Conservation (phyloP, 2,888 invertebrate genomes). For the Cacoxenus indagator region DNA sequence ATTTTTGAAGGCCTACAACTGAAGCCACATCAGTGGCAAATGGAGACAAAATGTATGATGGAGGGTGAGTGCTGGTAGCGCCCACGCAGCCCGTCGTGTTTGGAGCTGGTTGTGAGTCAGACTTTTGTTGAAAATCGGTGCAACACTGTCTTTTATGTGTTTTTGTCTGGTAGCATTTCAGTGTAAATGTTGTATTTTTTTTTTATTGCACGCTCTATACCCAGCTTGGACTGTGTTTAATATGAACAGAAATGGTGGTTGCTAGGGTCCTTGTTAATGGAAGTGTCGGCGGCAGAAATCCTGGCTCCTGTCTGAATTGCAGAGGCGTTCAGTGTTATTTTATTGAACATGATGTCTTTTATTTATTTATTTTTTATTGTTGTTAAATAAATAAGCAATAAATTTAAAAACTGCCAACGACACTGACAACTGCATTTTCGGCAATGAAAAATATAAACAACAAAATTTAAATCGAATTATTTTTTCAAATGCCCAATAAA, state of each 20-base stretch:
- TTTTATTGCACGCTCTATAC: not conserved
- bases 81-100: not conserved
- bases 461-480: constrained; percentile 3
- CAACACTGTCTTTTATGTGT: not conserved
- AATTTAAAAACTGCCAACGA: constrained; percentile 40
- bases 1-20: not conserved
- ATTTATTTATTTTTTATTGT: constrained; percentile 39
- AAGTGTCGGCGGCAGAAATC: not conserved
- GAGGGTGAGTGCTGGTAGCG: constrained; percentile 26
- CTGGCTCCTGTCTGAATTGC: not conserved
- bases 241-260: not conserved
- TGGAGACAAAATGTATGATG: constrained; percentile 22
- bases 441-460: constrained; percentile 18
- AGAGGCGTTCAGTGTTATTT: not conserved
- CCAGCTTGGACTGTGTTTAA: constrained; percentile 3
- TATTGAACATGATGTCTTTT: constrained; percentile 11
- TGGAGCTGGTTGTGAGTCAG: constrained; percentile 8
- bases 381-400: constrained; percentile 62
- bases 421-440: constrained; percentile 40
- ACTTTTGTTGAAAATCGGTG: not conserved
- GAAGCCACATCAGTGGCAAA: constrained; percentile 31
- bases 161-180: not conserved
- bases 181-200: not conserved
- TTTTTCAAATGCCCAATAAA: not conserved
- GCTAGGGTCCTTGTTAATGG: not conserved